Conservation (phyloP, 2,113 vertebrate genomes). For the Odontesthes bonariensis region DNA sequence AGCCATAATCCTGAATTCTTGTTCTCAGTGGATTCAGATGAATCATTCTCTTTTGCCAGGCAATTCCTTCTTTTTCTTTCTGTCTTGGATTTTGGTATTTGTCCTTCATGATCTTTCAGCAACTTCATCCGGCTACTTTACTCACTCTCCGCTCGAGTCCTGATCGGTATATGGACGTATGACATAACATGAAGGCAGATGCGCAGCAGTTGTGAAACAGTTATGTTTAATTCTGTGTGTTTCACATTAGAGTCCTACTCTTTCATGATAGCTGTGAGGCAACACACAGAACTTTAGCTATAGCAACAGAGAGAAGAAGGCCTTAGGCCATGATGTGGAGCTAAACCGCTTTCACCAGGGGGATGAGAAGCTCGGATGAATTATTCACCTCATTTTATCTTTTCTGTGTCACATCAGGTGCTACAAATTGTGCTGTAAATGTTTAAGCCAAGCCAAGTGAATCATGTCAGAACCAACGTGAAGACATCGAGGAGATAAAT, state of each 20-base stretch:
- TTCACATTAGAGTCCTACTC: slow-evolving; percentile 24
- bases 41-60: slow-evolving; percentile 8
- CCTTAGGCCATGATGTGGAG: slow-evolving; percentile 25
- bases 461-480: slow-evolving; percentile 9
- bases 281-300: slow-evolving; percentile 24
- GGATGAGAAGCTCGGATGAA: slow-evolving; percentile 37
- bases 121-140: not conserved
- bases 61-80: not conserved
- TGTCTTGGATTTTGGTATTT: not conserved
- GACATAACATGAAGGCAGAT: not conserved
- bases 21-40: slow-evolving; percentile 37
- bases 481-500: slow-evolving; percentile 11
- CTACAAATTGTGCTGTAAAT: slow-evolving; percentile 52
- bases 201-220: not conserved
- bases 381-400: slow-evolving; percentile 60
- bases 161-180: not conserved
- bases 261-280: slow-evolving; percentile 22
- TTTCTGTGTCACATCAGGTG: slow-evolving; percentile 34
- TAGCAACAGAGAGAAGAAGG: slow-evolving; percentile 40
- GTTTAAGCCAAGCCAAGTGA: slow-evolving; percentile 35
- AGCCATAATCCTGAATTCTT: slow-evolving; percentile 40
- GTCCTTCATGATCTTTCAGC: not conserved
- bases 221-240: not conserved
- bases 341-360: slow-evolving; percentile 10
- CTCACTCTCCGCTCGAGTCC: not conserved